A percentile compares a stretch with the other conserved stretches of the same genome.
These are phyloP conservation scores for Octomys mimax DNA, from an alignment of 2,797 vertebrate species.

Conservation along the genomic window DNA sequence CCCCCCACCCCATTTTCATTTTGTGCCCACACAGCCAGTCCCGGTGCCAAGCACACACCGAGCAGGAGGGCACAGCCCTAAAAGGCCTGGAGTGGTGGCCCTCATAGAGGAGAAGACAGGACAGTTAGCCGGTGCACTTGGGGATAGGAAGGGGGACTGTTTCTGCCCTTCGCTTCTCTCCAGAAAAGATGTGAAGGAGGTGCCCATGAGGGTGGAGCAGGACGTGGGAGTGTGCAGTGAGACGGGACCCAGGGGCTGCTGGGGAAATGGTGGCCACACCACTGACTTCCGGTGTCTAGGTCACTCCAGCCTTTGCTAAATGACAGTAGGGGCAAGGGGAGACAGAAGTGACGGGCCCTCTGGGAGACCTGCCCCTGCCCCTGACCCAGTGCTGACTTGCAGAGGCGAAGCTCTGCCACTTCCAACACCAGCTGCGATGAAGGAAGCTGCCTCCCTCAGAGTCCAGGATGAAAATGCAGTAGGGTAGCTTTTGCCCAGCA, in stretches of 20 bases:
- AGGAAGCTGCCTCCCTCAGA: background rate
- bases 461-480: background rate
- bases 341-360: background rate
- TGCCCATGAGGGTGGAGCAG: background rate
- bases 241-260: rapidly evolving
- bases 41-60: background rate
- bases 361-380: background rate
- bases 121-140: background rate
- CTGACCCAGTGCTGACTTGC: background rate
- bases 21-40: too few species aligned
- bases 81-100: rapidly evolving
- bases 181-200: background rate
- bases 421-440: background rate
- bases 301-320: background rate
- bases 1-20: background rate
- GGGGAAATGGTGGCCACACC: background rate
- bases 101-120: background rate
- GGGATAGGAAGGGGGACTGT: background rate
- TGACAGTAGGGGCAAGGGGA: background rate
- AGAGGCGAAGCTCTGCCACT: background rate
- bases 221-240: rapidly evolving
- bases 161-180: background rate
- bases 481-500: too few species aligned
- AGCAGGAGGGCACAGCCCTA: background rate
- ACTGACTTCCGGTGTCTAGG: rapidly evolving